These are phyloP conservation scores for Lottia scabra DNA, from an alignment of 2,888 invertebrate species.

Conservation along the genomic window DNA sequence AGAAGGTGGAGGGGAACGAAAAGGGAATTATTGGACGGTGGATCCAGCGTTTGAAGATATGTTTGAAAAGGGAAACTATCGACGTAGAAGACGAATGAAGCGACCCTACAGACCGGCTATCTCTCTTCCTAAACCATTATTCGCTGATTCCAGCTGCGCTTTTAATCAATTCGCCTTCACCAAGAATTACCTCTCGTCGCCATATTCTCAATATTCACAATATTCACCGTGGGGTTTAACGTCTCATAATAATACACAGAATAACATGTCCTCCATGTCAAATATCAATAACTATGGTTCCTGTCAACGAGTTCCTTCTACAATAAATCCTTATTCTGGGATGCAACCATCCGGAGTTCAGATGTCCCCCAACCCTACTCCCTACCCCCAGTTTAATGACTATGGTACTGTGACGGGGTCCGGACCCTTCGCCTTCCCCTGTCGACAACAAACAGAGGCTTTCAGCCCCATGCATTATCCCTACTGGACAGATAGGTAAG, in stretches of 20 bases:
- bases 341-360: constrained; percentile 38
- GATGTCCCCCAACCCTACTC: constrained; percentile 41
- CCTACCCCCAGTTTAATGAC: constrained; percentile 52
- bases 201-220: constrained; percentile 49
- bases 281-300: constrained; percentile 51
- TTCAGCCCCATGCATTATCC: constrained; percentile 56
- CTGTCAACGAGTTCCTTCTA: constrained; percentile 43
- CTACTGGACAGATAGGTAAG: constrained; percentile 47
- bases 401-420: constrained; percentile 46
- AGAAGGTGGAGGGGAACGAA: constrained; percentile 93
- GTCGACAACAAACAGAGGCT: constrained; percentile 51
- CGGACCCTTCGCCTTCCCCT: constrained; percentile 49
- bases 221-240: constrained; percentile 49
- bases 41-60: constrained; percentile 98
- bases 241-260: constrained; percentile 34
- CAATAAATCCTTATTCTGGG: constrained; percentile 38
- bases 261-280: constrained; percentile 35
- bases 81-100: constrained; percentile 96
- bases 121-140: constrained; percentile 60
- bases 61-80: constrained; percentile 98
- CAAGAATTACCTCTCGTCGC: constrained; percentile 55
- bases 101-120: constrained; percentile 71
- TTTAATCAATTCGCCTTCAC: constrained; percentile 57
- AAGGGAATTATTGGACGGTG: constrained; percentile 94
- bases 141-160: constrained; percentile 58